A percentile compares a stretch with the other conserved stretches of the same genome.
Evolutionary conservation across 2,797 vertebrate genomes (phyloP).

Genomic region (Mus minutoides): DNA sequence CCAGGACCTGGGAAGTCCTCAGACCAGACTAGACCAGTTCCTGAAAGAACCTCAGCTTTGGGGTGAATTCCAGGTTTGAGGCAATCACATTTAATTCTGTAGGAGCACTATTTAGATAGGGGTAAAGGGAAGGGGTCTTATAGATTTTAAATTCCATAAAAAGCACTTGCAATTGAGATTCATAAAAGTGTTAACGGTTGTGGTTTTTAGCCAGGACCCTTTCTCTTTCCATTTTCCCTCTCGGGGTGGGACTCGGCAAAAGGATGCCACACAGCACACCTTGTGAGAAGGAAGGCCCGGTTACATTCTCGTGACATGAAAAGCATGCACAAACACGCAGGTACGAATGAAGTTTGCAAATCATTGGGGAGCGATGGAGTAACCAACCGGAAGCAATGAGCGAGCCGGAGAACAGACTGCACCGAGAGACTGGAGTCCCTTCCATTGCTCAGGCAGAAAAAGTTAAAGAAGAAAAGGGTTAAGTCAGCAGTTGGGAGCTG

Average conservation of each 20-base stretch:
- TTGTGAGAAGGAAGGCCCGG: constrained; percentile 17
- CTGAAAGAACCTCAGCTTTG: not conserved
- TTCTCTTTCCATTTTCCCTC: not conserved
- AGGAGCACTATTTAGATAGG: accelerated
- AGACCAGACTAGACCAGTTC: not conserved
- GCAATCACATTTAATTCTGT: not conserved
- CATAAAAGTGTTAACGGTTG: constrained; percentile 18
- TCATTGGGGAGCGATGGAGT: not conserved
- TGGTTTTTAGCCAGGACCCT: constrained; percentile 37
- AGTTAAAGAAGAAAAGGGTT: constrained; percentile 18
- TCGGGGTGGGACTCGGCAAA: constrained; percentile 14
- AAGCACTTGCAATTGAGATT: constrained; percentile 4
- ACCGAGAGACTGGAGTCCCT: not conserved
- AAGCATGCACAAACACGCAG: constrained; percentile 54
- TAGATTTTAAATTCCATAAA: constrained; percentile 35
- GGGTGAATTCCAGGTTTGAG: not conserved
- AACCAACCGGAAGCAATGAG: not conserved
- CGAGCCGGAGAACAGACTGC: not conserved
- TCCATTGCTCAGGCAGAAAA: constrained; percentile 7
- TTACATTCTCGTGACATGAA: constrained; percentile 53
- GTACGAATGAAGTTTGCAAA: not conserved
- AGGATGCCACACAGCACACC: constrained; percentile 11
- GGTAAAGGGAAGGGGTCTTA: not conserved
- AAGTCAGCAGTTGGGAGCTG: not conserved
- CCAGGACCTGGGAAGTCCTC: not conserved